Percentiles rank a stretch among this genome's conserved stretches.
phyloP scores from a whole-genome alignment of 2,113 vertebrate genomes.

The Arizona elegans region DNA sequence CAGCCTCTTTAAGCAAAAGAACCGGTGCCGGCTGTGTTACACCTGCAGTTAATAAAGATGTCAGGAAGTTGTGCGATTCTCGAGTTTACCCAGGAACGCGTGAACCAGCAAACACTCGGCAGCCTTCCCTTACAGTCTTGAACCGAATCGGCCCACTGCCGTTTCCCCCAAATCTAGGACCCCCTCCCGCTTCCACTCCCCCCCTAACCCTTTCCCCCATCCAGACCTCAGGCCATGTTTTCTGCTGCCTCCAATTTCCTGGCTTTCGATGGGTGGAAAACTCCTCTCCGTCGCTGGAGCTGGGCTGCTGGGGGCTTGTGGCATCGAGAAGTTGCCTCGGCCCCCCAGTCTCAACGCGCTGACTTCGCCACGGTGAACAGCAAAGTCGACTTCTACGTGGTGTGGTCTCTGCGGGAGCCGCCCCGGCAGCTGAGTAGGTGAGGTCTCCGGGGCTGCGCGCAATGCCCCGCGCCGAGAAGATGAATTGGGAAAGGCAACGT shows the following conservation, averaged over 20 bases:
- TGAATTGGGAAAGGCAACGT: background rate
- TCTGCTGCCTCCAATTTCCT: background rate
- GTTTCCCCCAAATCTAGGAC: too few relatives aligned
- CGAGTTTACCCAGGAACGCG: background rate
- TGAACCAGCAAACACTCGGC: background rate
- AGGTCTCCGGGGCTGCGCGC: background rate
- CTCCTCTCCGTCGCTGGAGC: background rate
- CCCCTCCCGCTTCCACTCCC: background rate
- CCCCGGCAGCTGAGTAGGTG: slow-evolving; percentile 78
- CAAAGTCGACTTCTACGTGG: slow-evolving; percentile 69
- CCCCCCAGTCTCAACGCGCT: background rate
- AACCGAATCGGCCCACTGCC: background rate
- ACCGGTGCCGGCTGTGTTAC: background rate
- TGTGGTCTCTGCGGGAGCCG: slow-evolving; percentile 76
- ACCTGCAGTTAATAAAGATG: background rate
- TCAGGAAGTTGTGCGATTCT: too few relatives aligned
- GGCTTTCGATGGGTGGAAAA: background rate
- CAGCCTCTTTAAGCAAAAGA: background rate
- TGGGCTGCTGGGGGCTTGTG: background rate
- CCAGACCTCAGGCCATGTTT: background rate
- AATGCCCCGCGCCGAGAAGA: background rate
- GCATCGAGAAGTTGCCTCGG: background rate
- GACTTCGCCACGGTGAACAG: background rate
- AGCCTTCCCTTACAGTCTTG: too few relatives aligned
- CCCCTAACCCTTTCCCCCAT: too few relatives aligned